Conservation (phyloP, 2,888 invertebrate genomes). For the Therioaphis trifolii region DNA sequence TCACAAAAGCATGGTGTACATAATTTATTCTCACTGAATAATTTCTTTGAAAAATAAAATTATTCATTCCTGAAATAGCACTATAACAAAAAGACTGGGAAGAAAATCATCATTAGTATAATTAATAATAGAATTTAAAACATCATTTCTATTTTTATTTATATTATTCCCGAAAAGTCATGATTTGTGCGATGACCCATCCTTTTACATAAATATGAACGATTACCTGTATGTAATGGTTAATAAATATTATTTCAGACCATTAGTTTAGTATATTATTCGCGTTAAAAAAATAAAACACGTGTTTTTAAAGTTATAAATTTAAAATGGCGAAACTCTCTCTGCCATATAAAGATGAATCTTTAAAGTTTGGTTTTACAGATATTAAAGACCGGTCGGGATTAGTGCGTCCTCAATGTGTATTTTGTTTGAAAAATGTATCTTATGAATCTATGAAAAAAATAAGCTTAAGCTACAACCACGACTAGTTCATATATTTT, state of each 20-base stretch:
- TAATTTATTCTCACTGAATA: too few species aligned
- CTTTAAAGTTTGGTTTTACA: constrained; percentile 53
- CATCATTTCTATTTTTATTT: not conserved
- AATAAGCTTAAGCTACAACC: too few species aligned
- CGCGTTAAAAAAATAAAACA: not conserved
- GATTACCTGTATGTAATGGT: not conserved
- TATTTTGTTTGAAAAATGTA: constrained; percentile 64
- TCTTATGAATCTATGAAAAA: constrained; percentile 64
- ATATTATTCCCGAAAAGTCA: not conserved
- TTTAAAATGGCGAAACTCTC: constrained; percentile 14
- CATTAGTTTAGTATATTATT: not conserved
- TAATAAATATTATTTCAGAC: not conserved
- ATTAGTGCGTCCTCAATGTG: constrained; percentile 45
- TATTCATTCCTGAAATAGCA: too few species aligned
- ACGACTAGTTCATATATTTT: too few species aligned
- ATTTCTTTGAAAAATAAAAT: too few species aligned
- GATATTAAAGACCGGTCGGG: constrained; percentile 19
- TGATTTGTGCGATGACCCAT: not conserved
- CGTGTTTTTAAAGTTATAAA: not conserved
- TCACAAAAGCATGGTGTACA: not conserved
- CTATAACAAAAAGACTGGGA: too few species aligned
- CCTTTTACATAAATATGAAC: not conserved
- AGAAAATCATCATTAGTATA: too few species aligned
- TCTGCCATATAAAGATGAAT: constrained; percentile 35
- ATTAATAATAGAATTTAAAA: too few species aligned